Base-by-base conservation (phyloP, 1,140 invertebrate genomes). In the Whitmania pigra region DNA sequence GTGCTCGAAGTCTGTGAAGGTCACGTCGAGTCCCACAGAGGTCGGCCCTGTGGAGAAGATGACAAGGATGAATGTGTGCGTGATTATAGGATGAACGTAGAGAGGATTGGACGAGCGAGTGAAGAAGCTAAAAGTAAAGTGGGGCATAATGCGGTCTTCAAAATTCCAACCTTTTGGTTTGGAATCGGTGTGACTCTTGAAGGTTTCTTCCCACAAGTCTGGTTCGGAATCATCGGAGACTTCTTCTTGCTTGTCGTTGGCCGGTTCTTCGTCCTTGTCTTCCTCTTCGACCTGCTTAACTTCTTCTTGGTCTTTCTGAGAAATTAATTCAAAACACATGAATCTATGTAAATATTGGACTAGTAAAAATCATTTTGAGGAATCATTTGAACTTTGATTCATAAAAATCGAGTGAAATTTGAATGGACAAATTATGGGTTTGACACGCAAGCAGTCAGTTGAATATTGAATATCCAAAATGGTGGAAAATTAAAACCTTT, bases 21-120 rank as follows among this genome's bases (percentile, higher is more conserved):
- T 88, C 73, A 99, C 88, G 80, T 99, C 97, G 75, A 99, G 80
- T 5, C 94, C 94, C 75, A 99, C 86, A 7, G 94, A 96, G 77
- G 92, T 89, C 11, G 94, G 94, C n/a, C 85, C 83, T 84, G 57
- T 11, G 22, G 11, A n/a, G 9, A 63, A 60, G 5, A 17, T n/a
- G n/a, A n/a, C 1, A 1, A 63, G 20, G 9, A 3, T 57, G 9
- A 57, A 4, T 20, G 54, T 25, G 9, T 7, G 57, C 2, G 29
- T n/a, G 29, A 63, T 15, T 6, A 18, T 63, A 4, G 15, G 29
- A 25, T 15, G 57, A 31, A 13, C 57, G 29, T 1, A 25, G 22
- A n/a, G 18, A 25, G 9, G 15, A 63, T 6, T 13, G 57, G 29
- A 63, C 22, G 11, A 63, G 7, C 57, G 18, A 7, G 9, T 1